These are phyloP conservation scores for Scaptomyza pallida DNA, from an alignment of 1,140 invertebrate species.

Conservation along the genomic window DNA sequence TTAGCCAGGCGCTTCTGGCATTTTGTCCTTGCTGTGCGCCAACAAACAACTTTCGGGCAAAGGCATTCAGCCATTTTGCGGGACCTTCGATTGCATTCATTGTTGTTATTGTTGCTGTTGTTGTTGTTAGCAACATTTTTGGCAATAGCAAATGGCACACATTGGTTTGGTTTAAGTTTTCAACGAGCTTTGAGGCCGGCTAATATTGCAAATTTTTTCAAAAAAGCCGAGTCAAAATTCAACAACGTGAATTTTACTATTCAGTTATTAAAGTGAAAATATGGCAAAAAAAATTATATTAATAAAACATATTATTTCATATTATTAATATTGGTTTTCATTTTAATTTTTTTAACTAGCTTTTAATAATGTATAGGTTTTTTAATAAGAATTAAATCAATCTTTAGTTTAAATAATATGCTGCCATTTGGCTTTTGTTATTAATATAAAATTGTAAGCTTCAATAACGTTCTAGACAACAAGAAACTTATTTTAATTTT, in stretches of 20 bases:
- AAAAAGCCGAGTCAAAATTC: background rate
- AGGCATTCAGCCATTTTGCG: slow-evolving; percentile 42
- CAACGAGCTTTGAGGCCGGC: slow-evolving; percentile 1
- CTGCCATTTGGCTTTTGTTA: too few species aligned
- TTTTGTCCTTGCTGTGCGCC: slow-evolving; percentile 26
- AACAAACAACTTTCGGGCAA: slow-evolving; percentile 64
- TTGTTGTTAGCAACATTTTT: slow-evolving; percentile 24
- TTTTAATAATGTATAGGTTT: too few species aligned
- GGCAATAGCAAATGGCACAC: slow-evolving; percentile 52
- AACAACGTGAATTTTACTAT: background rate
- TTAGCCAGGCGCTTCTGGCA: slow-evolving; percentile 14
- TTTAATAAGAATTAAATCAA: too few species aligned
- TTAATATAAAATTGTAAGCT: too few species aligned
- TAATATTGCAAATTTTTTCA: background rate
- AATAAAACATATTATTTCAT: too few species aligned
- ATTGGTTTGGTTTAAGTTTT: slow-evolving; percentile 32
- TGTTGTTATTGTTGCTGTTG: slow-evolving; percentile 36
- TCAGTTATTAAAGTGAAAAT: background rate
- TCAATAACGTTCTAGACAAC: too few species aligned
- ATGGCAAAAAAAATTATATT: background rate
- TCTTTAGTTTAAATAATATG: too few species aligned
- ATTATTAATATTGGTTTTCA: too few species aligned
- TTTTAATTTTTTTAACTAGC: too few species aligned
- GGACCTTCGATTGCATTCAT: slow-evolving; percentile 3
- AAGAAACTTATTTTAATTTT: too few species aligned